A percentile compares a stretch with the other conserved stretches of the same genome.
These are phyloP conservation scores for Girardinus metallicus DNA, from an alignment of 2,797 vertebrate genomes.

Conservation along the genomic window DNA sequence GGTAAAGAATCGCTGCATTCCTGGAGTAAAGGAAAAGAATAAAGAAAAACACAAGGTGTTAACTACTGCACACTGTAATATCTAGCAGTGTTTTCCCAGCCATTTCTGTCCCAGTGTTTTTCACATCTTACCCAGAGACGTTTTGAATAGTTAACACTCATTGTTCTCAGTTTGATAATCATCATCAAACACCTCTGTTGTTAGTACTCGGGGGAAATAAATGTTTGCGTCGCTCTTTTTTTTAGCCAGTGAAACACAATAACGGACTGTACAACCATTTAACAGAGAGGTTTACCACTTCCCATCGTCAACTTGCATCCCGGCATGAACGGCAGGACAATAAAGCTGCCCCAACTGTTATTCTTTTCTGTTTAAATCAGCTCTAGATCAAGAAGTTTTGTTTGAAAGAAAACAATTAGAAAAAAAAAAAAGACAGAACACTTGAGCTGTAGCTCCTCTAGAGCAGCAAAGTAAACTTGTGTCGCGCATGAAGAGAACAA, in stretches of 20 bases:
- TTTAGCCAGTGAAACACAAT: neutral
- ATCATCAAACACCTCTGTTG: neutral
- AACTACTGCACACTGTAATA: neutral
- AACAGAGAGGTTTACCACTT: constrained; percentile 10
- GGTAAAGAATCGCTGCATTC: neutral
- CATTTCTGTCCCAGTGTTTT: neutral
- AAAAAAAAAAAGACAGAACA: constrained; percentile 4
- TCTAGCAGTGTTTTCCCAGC: neutral
- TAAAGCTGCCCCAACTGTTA: neutral
- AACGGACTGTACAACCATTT: constrained; percentile 5
- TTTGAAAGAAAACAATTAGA: neutral
- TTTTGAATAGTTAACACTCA: neutral
- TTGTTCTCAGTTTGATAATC: neutral
- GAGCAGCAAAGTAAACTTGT: constrained; percentile 27
- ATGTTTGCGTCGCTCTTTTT: neutral
- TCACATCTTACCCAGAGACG: neutral
- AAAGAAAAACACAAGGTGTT: neutral
- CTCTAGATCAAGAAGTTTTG: neutral
- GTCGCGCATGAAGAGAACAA: constrained; percentile 21
- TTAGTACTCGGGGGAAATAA: neutral
- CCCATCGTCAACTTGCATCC: constrained; percentile 1
- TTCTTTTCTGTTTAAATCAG: neutral
- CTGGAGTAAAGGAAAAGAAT: neutral
- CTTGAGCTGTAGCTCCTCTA: neutral
- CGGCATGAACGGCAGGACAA: neutral